These are phyloP conservation scores for Ricordea florida DNA, from an alignment of 92 coral and sea anemone genomes.

Conservation along the genomic window DNA sequence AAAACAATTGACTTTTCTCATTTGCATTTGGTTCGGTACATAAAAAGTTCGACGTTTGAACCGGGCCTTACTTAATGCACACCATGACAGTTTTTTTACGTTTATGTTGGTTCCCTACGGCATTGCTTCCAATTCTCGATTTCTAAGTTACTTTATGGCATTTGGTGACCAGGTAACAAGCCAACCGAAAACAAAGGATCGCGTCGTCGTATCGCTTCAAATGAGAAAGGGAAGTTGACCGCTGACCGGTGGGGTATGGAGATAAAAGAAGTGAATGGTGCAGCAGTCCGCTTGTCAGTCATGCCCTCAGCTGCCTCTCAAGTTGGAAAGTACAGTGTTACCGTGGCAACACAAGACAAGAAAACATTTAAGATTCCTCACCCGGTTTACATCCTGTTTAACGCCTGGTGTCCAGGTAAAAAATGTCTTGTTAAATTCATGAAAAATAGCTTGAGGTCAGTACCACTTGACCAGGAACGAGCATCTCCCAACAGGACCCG, in stretches of 20 bases:
- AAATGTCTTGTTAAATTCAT: background rate
- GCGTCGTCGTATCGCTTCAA: background rate
- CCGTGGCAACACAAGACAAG: slow-evolving; percentile 17
- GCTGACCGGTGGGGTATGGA: slow-evolving; percentile 33
- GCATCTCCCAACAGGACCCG: too few species aligned
- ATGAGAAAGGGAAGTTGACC: background rate
- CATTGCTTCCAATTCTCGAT: too few species aligned
- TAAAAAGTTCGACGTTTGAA: too few species aligned
- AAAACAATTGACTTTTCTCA: too few species aligned
- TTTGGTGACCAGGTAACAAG: slow-evolving; percentile 21
- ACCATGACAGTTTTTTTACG: too few species aligned
- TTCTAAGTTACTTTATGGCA: background rate
- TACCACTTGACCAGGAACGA: too few species aligned
- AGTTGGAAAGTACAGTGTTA: slow-evolving; percentile 4
- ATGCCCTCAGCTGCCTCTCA: slow-evolving; percentile 17
- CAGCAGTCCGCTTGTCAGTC: slow-evolving; percentile 9
- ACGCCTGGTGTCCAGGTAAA: slow-evolving; percentile 39
- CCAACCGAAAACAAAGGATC: slow-evolving; percentile 44
- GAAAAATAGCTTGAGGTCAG: background rate
- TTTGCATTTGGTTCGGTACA: too few species aligned
- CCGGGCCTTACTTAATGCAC: too few species aligned
- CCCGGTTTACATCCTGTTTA: slow-evolving; percentile 9
- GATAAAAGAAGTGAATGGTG: slow-evolving; percentile 7
- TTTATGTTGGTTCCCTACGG: too few species aligned
- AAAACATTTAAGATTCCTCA: background rate